Evolutionary conservation across 2,797 vertebrate species (phyloP).

Genomic region (Leuciscus waleckii): DNA sequence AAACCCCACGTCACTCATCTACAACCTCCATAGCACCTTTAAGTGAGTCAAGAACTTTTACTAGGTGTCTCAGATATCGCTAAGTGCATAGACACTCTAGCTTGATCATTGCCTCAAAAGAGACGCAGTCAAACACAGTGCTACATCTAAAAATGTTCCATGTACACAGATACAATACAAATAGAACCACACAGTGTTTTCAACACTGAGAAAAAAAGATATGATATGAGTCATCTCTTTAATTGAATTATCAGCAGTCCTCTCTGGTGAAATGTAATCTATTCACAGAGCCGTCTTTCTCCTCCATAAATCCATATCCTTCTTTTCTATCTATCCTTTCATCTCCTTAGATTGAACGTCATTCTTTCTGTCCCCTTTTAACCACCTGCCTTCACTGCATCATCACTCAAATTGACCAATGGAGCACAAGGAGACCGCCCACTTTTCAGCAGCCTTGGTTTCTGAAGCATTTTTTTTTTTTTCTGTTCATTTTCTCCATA

Average conservation of each 20-base stretch:
- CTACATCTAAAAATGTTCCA: neutral
- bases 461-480: neutral
- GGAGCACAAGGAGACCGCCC: neutral
- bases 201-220: constrained; percentile 33
- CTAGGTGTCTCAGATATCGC: neutral
- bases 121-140: constrained; percentile 54
- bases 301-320: constrained; percentile 24
- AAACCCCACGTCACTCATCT: neutral
- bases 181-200: constrained; percentile 10
- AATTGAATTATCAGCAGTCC: constrained; percentile 70
- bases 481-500: neutral
- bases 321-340: constrained; percentile 18
- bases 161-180: constrained; percentile 16
- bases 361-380: constrained; percentile 33
- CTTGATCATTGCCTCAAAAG: constrained; percentile 26
- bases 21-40: neutral
- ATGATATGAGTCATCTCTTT: constrained; percentile 72
- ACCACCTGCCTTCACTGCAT: constrained; percentile 32
- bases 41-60: constrained; percentile 1
- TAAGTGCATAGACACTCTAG: constrained; percentile 2
- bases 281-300: constrained; percentile 39
- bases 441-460: neutral
- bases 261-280: constrained; percentile 61
- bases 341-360: constrained; percentile 46
- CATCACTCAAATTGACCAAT: constrained; percentile 24